Base-by-base conservation (phyloP, 2,797 vertebrate genomes). In the Tapera naevia region DNA sequence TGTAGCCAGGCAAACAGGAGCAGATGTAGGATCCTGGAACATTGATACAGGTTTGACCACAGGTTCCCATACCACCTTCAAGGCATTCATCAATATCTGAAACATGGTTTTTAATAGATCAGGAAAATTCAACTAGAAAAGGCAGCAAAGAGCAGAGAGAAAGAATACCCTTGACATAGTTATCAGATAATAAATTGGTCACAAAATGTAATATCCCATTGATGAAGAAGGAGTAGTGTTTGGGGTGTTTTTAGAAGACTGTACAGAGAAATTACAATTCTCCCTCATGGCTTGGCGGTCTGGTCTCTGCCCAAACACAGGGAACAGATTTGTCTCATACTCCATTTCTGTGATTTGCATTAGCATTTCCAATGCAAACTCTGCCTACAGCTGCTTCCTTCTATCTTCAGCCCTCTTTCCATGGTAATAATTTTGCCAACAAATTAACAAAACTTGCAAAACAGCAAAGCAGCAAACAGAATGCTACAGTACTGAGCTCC, bases 51-150 rank as follows among this genome's bases (percentile, higher is more conserved):
- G 78, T 97, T 93, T 97, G 97, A 62, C 94, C 94, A 86, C 96
- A 97, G 54, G 65, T 95, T 86, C 92, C 92, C 80, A 96, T 86
- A 76, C 93, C 94, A 2, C 95, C 90, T 96, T 97, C 95, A 82
- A 95, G 76, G 45, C 97, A 97, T 58, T 97, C 97, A 51, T 97
- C 96, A 11, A 96, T 94, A 94, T 97, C 97, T 97, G 95, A 81
- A 97, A 97, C 7, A 53, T 3, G 53, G 4, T 57, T 83, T 92
- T 69, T 46, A 80, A 91, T 24, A 61, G 27, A 72, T 89, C 24
- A 89, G 69, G 50, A 70, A 53, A 88, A 74, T 25, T 78, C 65
- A 82, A 17, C 21, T 33, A 66, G 45, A 14, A 72, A 86, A 56
- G 81, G 22, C 3, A 72, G 33, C 6, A 67, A 64, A 66, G 12